phyloP scores from a whole-genome alignment of 2,113 vertebrate species.

The Odontesthes bonariensis region DNA sequence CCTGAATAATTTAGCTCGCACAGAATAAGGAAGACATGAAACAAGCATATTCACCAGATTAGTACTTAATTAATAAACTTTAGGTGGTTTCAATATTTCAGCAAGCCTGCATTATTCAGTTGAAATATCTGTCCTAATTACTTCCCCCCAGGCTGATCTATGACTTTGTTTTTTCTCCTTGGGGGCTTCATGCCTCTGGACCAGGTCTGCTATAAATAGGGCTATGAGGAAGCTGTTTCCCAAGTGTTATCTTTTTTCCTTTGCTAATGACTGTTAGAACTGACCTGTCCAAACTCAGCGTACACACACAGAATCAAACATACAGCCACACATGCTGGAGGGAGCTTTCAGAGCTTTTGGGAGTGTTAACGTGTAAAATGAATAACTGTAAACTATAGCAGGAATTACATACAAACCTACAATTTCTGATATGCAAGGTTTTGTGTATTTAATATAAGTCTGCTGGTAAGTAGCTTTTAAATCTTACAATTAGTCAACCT shows the following conservation, averaged over 20 bases:
- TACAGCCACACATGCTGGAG: neutral
- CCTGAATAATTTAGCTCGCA: constrained; percentile 65
- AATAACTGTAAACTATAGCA: neutral
- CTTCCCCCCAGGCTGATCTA: constrained; percentile 74
- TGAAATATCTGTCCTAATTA: constrained; percentile 81
- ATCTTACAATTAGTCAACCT: too few species aligned
- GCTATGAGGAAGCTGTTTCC: constrained; percentile 38
- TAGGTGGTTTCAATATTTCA: constrained; percentile 75
- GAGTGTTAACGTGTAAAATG: neutral
- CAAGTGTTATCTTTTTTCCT: constrained; percentile 33
- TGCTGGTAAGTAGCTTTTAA: neutral
- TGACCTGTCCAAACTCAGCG: constrained; percentile 55
- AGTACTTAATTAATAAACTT: constrained; percentile 78
- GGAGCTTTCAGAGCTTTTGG: neutral
- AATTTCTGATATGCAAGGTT: neutral
- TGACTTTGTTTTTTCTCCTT: constrained; percentile 69
- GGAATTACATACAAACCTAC: neutral
- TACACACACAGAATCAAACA: constrained; percentile 2
- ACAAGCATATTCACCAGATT: constrained; percentile 66
- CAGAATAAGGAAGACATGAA: constrained; percentile 61
- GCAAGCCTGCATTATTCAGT: constrained; percentile 73
- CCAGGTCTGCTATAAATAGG: constrained; percentile 72
- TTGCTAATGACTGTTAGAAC: constrained; percentile 67
- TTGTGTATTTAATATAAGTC: neutral
- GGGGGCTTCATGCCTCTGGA: constrained; percentile 54